Evolutionary conservation across 2,888 invertebrate species (phyloP).

Genomic region (Machimus rusticus): DNA sequence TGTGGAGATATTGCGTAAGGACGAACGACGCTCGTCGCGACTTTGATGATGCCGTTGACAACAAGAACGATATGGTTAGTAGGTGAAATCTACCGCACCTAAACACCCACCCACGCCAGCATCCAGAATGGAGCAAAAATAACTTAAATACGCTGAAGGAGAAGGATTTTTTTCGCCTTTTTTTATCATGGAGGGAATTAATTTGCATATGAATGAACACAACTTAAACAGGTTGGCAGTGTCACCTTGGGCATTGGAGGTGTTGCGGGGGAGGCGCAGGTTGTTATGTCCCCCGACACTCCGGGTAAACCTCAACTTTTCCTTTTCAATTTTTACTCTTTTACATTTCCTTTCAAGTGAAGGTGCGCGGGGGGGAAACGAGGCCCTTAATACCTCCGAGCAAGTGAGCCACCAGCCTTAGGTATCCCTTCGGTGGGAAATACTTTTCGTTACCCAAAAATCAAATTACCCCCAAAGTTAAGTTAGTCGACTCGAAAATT

Average conservation of each 20-base stretch:
- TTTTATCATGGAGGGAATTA: not conserved
- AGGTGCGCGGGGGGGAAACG: not conserved
- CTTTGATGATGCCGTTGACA: not conserved
- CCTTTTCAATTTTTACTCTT: not conserved
- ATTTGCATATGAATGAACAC: constrained; percentile 21
- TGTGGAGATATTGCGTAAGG: not conserved
- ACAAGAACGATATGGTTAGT: not conserved
- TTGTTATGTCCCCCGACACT: not conserved
- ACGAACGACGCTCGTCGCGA: not conserved
- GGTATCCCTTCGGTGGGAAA: not conserved
- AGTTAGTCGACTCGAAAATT: constrained; percentile 21
- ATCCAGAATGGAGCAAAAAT: not conserved
- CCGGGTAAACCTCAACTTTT: not conserved
- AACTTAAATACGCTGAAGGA: not conserved
- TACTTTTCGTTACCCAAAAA: constrained; percentile 1
- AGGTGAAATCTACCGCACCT: not conserved
- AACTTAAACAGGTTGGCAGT: not conserved
- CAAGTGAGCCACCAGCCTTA: not conserved
- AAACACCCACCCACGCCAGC: not conserved
- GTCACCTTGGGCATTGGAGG: not conserved
- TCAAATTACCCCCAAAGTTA: constrained; percentile 7
- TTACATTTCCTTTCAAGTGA: not conserved
- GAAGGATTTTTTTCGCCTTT: not conserved
- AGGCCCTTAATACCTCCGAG: not conserved
- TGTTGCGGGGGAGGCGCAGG: not conserved